phyloP scores from a whole-genome alignment of 2,888 invertebrate species.

The Melolontha melolontha region DNA sequence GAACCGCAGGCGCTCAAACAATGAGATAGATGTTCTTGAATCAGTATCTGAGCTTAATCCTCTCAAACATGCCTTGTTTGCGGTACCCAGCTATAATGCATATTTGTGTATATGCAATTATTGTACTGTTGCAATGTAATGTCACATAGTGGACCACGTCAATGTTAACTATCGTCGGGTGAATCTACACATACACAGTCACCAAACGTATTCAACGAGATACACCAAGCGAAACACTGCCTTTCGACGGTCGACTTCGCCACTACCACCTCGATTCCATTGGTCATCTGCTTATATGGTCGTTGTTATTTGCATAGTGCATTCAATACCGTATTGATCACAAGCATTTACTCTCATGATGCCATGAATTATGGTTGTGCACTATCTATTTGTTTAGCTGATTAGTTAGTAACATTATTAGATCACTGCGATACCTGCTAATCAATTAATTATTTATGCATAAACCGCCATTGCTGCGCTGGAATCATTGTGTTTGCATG shows the following conservation, averaged over 20 bases:
- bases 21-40: conserved; percentile 49
- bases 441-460: conserved; percentile 68
- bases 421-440: conserved; percentile 67
- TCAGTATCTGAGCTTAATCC: conserved; percentile 53
- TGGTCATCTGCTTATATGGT: conserved; percentile 56
- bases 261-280: conserved; percentile 52
- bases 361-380: conserved; percentile 66
- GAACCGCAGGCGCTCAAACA: conserved; percentile 50
- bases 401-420: conserved; percentile 68
- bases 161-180: conserved; percentile 56
- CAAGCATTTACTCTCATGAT: conserved; percentile 64
- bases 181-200: conserved; percentile 52
- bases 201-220: not conserved
- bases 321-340: conserved; percentile 66
- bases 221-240: not conserved
- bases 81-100: conserved; percentile 58
- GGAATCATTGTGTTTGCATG: conserved; percentile 41
- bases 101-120: conserved; percentile 60
- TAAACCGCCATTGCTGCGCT: conserved; percentile 54
- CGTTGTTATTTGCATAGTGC: conserved; percentile 64
- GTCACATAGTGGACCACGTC: conserved; percentile 59
- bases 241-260: not conserved
- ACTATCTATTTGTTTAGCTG: conserved; percentile 68
- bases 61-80: conserved; percentile 58
- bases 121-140: conserved; percentile 57